A percentile compares a stretch with the other conserved stretches of the same genome.
Conservation (phyloP, 1,140 invertebrate genomes). For the Catajapyx aquilonaris region DNA sequence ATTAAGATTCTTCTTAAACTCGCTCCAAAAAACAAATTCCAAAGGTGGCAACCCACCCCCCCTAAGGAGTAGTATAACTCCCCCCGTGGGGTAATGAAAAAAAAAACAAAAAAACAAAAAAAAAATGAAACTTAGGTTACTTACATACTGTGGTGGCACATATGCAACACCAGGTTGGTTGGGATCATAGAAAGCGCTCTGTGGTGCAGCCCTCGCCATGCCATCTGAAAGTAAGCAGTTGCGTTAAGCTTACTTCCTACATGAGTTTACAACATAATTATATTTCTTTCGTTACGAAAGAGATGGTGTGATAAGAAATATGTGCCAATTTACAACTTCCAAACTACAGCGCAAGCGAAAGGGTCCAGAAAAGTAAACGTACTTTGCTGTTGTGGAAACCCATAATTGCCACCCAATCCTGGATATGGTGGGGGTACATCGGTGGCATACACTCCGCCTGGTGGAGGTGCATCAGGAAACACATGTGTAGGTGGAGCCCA, state of each 20-base stretch:
- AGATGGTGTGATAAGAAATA: slow-evolving; percentile 7
- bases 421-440: slow-evolving; percentile 90
- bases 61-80: no score
- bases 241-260: slow-evolving; percentile 4
- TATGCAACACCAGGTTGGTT: slow-evolving; percentile 61
- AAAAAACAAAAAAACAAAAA: no score
- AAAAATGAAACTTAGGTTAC: slow-evolving; percentile 20
- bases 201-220: slow-evolving; percentile 68
- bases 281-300: slow-evolving; percentile 5
- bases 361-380: slow-evolving; percentile 9
- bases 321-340: slow-evolving; percentile 7
- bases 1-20: no score
- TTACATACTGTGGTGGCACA: slow-evolving; percentile 65
- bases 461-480: slow-evolving; percentile 44
- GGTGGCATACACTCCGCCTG: slow-evolving; percentile 72
- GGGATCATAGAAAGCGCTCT: slow-evolving; percentile 70
- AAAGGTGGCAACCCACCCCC: no score
- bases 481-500: slow-evolving; percentile 70
- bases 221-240: slow-evolving; percentile 32
- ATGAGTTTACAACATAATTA: slow-evolving; percentile 1
- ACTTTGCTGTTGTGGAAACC: slow-evolving; percentile 17
- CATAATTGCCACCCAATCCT: slow-evolving; percentile 40
- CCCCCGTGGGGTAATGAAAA: no score
- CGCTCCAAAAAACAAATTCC: no score
- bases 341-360: slow-evolving; percentile 10